These are phyloP conservation scores for Anoplophora glabripennis DNA, from an alignment of 1,140 invertebrate species.

Conservation along the genomic window DNA sequence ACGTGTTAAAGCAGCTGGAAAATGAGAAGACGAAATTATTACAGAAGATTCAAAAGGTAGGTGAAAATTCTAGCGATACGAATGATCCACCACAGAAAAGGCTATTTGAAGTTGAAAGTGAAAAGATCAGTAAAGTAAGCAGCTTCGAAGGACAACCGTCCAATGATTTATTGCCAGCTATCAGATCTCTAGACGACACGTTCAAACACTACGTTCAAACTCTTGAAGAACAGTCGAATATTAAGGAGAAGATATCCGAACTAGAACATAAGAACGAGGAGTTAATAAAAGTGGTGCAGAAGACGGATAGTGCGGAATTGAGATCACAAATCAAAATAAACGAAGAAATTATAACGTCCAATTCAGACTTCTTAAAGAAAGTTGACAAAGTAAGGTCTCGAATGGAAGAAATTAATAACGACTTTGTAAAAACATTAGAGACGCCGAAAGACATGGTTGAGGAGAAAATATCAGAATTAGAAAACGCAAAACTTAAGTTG, in stretches of 20 bases:
- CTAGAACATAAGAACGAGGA: neutral
- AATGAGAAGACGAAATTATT: conserved; percentile 1
- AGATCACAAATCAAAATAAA: no score
- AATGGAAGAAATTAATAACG: no score
- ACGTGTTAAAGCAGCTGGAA: neutral
- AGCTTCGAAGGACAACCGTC: neutral
- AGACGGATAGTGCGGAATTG: no score
- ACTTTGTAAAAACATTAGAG: no score
- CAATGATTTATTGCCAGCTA: neutral
- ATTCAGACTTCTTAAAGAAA: no score
- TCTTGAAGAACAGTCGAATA: conserved; percentile 1
- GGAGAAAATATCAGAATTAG: neutral
- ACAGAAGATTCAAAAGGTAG: neutral
- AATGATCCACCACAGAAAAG: conserved; percentile 1
- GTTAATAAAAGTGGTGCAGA: no score
- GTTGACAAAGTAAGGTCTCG: no score
- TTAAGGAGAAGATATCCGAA: neutral
- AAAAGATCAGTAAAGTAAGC: conserved; percentile 1
- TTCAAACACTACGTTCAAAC: neutral
- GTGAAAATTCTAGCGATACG: neutral
- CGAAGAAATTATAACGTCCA: no score
- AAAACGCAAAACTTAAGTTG: conserved; percentile 1
- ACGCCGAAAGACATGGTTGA: neutral
- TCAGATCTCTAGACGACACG: neutral
- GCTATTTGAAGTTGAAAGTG: conserved; percentile 6